A percentile compares a stretch with the other conserved stretches of the same genome.
phyloP scores from a whole-genome alignment of 2,113 vertebrate species.

The Climacteris rufus region DNA sequence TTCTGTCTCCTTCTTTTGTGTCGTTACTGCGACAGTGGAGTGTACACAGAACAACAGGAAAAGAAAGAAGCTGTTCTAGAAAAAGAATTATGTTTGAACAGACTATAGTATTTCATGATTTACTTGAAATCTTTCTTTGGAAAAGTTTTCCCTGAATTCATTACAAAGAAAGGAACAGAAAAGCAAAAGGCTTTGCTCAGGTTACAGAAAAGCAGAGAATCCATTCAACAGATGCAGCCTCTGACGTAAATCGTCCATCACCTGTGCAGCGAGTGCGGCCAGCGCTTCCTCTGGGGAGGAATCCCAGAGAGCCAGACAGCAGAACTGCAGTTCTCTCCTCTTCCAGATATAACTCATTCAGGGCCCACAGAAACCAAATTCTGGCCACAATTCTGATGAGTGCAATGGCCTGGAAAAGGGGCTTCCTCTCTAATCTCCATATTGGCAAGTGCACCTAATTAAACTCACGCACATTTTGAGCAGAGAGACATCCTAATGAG shows the following conservation, averaged over 20 bases:
- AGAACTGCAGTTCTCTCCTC: background rate
- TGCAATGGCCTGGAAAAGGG: slow-evolving; percentile 35
- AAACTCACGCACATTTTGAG: slow-evolving; percentile 4
- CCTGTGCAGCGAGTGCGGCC: background rate
- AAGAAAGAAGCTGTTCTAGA: background rate
- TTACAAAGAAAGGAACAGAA: background rate
- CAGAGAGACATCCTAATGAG: slow-evolving; percentile 19
- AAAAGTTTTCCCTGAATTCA: background rate
- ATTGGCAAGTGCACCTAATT: slow-evolving; percentile 27
- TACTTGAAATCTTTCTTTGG: background rate
- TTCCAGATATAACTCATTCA: background rate
- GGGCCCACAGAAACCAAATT: background rate
- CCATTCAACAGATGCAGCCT: background rate
- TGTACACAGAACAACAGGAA: background rate
- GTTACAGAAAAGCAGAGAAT: background rate
- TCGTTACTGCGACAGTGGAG: no score
- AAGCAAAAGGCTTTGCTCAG: background rate
- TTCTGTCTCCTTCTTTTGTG: no score
- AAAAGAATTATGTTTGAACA: background rate
- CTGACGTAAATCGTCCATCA: background rate
- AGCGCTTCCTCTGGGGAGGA: background rate
- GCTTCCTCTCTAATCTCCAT: slow-evolving; percentile 35
- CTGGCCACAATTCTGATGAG: background rate
- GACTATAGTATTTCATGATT: background rate
- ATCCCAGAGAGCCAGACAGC: background rate